Percentiles rank a stretch among this genome's conserved stretches.
These are phyloP conservation scores for Tadarida brasiliensis DNA, from an alignment of 2,797 vertebrate genomes.

Conservation along the genomic window DNA sequence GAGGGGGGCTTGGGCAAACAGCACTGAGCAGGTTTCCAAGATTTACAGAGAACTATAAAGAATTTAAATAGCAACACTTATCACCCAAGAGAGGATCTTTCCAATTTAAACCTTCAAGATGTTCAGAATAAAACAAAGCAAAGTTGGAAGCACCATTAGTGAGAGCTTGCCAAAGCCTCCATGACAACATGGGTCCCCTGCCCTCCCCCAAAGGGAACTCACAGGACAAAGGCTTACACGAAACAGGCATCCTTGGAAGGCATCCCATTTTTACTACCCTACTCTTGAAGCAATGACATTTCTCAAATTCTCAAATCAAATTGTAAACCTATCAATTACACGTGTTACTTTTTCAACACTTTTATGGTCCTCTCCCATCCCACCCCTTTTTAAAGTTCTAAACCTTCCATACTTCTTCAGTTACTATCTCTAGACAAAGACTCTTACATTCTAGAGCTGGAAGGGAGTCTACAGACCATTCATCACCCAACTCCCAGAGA, in stretches of 20 bases:
- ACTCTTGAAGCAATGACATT: background rate
- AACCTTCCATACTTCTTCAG: background rate
- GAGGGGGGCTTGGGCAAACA: background rate
- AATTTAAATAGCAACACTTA: background rate
- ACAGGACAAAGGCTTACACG: background rate
- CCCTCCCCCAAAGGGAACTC: background rate
- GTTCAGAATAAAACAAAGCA: background rate
- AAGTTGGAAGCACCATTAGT: background rate
- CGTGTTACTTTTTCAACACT: background rate
- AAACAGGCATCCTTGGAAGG: background rate
- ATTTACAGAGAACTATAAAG: background rate
- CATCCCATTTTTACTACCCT: background rate
- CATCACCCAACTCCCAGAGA: too few species aligned
- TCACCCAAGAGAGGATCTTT: background rate
- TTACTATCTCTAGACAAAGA: background rate
- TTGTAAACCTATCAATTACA: background rate
- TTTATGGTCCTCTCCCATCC: background rate
- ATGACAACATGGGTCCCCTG: background rate
- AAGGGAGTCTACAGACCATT: background rate
- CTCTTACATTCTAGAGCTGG: background rate
- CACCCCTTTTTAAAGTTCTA: background rate
- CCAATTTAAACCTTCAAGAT: background rate
- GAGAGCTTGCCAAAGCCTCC: background rate
- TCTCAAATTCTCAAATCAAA: background rate
- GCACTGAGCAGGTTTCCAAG: background rate